Evolutionary conservation across 2,888 invertebrate species (phyloP), one percentile per base, ranked within the genome.

Genomic region (Xestobium rufovillosum): DNA sequence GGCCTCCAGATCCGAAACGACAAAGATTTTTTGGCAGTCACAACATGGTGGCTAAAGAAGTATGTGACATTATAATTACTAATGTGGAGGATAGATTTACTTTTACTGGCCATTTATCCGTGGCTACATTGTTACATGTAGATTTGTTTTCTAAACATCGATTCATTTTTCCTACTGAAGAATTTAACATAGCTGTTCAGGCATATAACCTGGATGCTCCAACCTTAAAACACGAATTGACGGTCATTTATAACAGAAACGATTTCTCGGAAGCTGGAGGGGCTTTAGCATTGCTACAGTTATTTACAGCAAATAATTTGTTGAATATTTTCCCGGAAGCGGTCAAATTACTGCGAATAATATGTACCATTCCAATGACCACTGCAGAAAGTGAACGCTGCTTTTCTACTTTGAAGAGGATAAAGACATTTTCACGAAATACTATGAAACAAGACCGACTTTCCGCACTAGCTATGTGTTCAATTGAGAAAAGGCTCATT

Each of bases 371-470:
- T 28, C 38, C 33, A 8, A 34, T 38, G 33, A 38, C 14, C 4
- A 25, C 31, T 6, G 34, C 16, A 3, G 29, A 29, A 27, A 27
- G 28, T 27, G 28, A 27, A 11, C 4, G 28, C 4, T 27, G 28
- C 10, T 27, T 27, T 27, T 34, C 39, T 23, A 39, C 39, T 9
- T 39, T 39, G 10, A 34, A 34, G 10, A 28, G 39, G 14, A 39
- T 39, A 17, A 38, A 38, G 26, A 34, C 38, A 14, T 38, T 33
- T 16, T 26, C 33, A 13, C 17, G 26, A 9, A 38, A 28, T 19
- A 37, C 37, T 2, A 38, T 38, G 38, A 23, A 33, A 8, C 33
- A 34, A 27, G 30, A 30, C 16, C 29, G 34, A 13, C 10, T 39
- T 11, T 30, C 34, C 14, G 34, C 39, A 2, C 16, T 34, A 12